These are phyloP conservation scores for Aphidius colemani DNA, from an alignment of 2,888 invertebrate species.

Conservation along the genomic window DNA sequence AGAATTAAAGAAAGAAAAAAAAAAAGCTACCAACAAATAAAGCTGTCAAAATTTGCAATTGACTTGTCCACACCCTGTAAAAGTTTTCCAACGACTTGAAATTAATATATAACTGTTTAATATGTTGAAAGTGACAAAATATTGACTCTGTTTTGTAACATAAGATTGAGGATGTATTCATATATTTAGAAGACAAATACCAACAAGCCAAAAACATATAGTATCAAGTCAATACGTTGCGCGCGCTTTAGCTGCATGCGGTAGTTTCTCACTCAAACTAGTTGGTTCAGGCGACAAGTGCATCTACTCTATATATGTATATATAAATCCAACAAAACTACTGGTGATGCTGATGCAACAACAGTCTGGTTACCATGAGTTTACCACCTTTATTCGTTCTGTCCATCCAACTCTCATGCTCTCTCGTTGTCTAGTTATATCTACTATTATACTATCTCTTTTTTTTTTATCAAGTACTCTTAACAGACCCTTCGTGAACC, in stretches of 20 bases:
- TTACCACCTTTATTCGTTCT: constrained; percentile 30
- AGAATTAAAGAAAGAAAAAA: too few species aligned
- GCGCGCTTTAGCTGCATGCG: constrained; percentile 51
- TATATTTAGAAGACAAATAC: background rate
- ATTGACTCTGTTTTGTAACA: background rate
- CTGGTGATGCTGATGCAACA: too few species aligned
- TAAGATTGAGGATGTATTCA: too few species aligned
- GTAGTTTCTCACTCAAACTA: constrained; percentile 39
- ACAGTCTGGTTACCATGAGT: background rate
- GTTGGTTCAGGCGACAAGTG: constrained; percentile 47
- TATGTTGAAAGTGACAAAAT: too few species aligned
- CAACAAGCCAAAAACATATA: constrained; percentile 2
- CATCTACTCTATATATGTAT: constrained; percentile 39
- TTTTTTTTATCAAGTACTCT: too few species aligned
- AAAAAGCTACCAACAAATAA: too few species aligned
- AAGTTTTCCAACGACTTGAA: too few species aligned
- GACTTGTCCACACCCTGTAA: too few species aligned
- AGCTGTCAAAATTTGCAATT: too few species aligned
- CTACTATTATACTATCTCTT: too few species aligned
- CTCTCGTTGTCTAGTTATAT: constrained; percentile 21
- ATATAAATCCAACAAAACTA: constrained; percentile 16
- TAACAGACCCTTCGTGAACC: too few species aligned
- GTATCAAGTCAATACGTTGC: constrained; percentile 39
- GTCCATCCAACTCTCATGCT: constrained; percentile 18
- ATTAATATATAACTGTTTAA: too few species aligned